Conservation (phyloP, 2,113 vertebrate species). For the Notothenia rossii region DNA sequence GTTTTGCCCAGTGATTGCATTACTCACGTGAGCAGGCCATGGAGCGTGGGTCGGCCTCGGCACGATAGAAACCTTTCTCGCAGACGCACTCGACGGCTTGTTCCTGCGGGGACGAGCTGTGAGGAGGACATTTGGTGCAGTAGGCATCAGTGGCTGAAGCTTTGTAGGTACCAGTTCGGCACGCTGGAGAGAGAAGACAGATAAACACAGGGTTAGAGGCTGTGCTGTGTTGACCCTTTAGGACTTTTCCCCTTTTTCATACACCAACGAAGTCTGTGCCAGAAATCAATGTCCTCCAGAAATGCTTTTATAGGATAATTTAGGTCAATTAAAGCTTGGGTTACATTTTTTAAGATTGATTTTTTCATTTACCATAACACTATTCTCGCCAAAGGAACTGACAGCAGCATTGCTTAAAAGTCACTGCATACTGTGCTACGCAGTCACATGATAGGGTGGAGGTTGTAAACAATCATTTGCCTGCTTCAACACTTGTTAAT, state of each 20-base stretch:
- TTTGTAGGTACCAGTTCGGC: conserved; percentile 87
- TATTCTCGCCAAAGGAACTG: background rate
- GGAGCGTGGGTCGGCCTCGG: conserved; percentile 83
- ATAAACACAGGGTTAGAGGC: conserved; percentile 16
- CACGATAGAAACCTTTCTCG: conserved; percentile 84
- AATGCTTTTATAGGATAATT: conserved; percentile 14
- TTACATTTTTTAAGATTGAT: conserved; percentile 8
- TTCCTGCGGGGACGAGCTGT: conserved; percentile 86
- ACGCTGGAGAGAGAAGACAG: conserved; percentile 75
- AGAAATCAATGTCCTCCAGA: background rate
- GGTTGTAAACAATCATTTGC: background rate
- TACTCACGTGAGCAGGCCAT: conserved; percentile 88
- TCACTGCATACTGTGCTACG: background rate
- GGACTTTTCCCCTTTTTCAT: background rate
- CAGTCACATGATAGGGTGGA: conserved; percentile 1
- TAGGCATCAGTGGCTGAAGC: conserved; percentile 84
- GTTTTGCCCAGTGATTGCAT: conserved; percentile 1
- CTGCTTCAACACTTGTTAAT: background rate
- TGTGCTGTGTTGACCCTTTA: background rate
- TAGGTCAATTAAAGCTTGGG: background rate
- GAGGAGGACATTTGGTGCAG: conserved; percentile 87
- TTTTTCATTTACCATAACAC: background rate
- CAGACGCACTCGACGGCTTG: conserved; percentile 84
- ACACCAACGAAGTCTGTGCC: background rate
- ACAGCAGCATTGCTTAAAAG: background rate